Evolutionary conservation across 2,113 vertebrate genomes (phyloP).

Genomic region (Desmodus rotundus): DNA sequence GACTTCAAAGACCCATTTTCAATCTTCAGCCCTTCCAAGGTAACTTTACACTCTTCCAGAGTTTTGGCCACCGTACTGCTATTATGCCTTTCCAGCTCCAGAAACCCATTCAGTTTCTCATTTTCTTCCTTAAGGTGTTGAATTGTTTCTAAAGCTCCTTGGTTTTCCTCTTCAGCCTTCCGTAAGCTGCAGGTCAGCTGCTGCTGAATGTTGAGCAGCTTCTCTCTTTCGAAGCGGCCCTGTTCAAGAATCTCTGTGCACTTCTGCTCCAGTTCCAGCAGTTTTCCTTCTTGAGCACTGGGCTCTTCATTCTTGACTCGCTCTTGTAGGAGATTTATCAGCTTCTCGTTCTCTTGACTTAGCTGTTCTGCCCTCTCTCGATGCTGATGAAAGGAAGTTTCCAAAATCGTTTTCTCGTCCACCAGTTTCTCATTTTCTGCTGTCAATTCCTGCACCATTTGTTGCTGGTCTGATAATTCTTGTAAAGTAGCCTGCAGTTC

Average conservation of each 20-base stretch:
- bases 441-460: constrained; percentile 94
- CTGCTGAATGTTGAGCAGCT: constrained; percentile 95
- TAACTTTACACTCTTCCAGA: constrained; percentile 83
- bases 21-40: constrained; percentile 83
- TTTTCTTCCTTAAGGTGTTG: constrained; percentile 86
- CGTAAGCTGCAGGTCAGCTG: constrained; percentile 93
- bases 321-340: constrained; percentile 87
- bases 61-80: constrained; percentile 69
- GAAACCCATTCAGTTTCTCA: constrained; percentile 80
- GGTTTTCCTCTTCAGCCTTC: constrained; percentile 91
- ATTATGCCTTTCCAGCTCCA: constrained; percentile 84
- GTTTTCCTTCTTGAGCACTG: constrained; percentile 79
- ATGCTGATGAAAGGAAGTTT: constrained; percentile 92
- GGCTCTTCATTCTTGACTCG: constrained; percentile 84
- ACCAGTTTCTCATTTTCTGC: constrained; percentile 93
- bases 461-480: constrained; percentile 95
- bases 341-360: constrained; percentile 91
- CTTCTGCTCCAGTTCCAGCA: constrained; percentile 90
- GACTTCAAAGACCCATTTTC: constrained; percentile 89
- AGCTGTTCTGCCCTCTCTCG: constrained; percentile 90
- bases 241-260: constrained; percentile 90
- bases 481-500: constrained; percentile 96
- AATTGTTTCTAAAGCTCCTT: constrained; percentile 84
- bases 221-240: constrained; percentile 93
- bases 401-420: constrained; percentile 91